Evolutionary conservation across 2,797 vertebrate genomes (phyloP).

Genomic region (Mastacembelus armatus): DNA sequence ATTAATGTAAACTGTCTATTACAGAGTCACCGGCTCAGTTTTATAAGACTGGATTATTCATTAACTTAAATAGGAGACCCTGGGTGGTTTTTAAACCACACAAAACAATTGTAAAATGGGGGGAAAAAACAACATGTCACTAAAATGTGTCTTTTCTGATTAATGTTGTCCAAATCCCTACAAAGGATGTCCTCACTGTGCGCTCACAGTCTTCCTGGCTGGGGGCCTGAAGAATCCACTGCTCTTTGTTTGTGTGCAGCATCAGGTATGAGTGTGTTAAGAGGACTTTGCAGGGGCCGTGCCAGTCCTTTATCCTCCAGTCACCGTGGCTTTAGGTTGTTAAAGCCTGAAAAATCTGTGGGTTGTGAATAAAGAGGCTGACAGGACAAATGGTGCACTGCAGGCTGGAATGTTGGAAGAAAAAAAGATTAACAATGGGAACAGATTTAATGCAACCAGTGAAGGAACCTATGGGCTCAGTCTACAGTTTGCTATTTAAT

Average conservation of each 20-base stretch:
- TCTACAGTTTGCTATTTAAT: not conserved
- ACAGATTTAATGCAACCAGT: constrained; percentile 45
- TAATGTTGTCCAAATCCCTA: constrained; percentile 50
- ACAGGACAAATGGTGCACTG: constrained; percentile 56
- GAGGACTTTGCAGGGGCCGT: constrained; percentile 50
- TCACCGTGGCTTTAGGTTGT: constrained; percentile 63
- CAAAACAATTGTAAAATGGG: constrained; percentile 22
- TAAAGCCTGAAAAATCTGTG: constrained; percentile 68
- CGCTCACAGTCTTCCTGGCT: constrained; percentile 20
- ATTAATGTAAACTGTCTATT: no score
- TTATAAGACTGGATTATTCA: constrained; percentile 51
- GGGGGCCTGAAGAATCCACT: constrained; percentile 53
- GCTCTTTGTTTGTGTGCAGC: constrained; percentile 68
- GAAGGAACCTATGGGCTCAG: constrained; percentile 5
- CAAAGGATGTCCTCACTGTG: constrained; percentile 48
- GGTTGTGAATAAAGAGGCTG: constrained; percentile 57
- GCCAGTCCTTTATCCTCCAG: constrained; percentile 64
- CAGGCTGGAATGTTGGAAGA: constrained; percentile 59
- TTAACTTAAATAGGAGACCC: constrained; percentile 36
- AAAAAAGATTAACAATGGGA: constrained; percentile 41
- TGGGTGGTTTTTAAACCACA: constrained; percentile 44
- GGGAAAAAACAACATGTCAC: constrained; percentile 7
- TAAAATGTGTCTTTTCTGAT: constrained; percentile 55
- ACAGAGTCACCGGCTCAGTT: constrained; percentile 1
- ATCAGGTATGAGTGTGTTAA: constrained; percentile 65